Conservation (phyloP, 2,888 invertebrate species). For the Synergus japonicus region DNA sequence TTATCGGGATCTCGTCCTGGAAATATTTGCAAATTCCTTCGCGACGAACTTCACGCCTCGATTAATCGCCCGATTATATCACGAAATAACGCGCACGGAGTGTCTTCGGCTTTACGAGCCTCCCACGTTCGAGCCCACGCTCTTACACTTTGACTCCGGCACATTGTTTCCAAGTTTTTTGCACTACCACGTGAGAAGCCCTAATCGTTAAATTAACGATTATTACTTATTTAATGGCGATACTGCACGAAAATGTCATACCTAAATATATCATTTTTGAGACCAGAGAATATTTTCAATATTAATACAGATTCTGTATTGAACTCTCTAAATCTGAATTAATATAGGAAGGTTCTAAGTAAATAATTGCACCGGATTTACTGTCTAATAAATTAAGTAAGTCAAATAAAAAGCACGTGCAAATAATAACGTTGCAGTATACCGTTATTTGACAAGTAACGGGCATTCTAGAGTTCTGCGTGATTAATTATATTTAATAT, state of each 20-base stretch:
- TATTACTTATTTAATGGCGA: constrained; percentile 3
- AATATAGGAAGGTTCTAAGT: too few species aligned
- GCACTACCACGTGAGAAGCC: constrained; percentile 25
- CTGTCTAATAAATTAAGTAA: background rate
- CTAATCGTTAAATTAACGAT: constrained; percentile 18
- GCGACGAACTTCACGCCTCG: constrained; percentile 52
- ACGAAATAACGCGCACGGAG: constrained; percentile 30
- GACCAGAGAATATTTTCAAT: background rate
- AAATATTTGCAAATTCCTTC: constrained; percentile 73
- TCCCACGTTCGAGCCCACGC: constrained; percentile 25
- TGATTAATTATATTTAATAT: constrained; percentile 59
- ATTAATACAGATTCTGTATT: too few species aligned
- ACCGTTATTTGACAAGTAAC: constrained; percentile 17
- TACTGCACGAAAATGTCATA: background rate
- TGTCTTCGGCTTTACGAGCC: constrained; percentile 22
- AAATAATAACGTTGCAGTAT: constrained; percentile 16
- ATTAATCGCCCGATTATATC: constrained; percentile 45
- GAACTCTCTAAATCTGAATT: too few species aligned
- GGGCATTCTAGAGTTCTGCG: constrained; percentile 37
- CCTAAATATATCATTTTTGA: background rate
- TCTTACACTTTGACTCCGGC: constrained; percentile 26
- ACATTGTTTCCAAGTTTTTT: constrained; percentile 26
- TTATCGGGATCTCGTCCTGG: constrained; percentile 69
- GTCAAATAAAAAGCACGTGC: background rate
- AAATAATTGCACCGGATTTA: too few species aligned